Evolutionary conservation across 2,888 invertebrate species (phyloP).

Genomic region (Diaphora mendica): DNA sequence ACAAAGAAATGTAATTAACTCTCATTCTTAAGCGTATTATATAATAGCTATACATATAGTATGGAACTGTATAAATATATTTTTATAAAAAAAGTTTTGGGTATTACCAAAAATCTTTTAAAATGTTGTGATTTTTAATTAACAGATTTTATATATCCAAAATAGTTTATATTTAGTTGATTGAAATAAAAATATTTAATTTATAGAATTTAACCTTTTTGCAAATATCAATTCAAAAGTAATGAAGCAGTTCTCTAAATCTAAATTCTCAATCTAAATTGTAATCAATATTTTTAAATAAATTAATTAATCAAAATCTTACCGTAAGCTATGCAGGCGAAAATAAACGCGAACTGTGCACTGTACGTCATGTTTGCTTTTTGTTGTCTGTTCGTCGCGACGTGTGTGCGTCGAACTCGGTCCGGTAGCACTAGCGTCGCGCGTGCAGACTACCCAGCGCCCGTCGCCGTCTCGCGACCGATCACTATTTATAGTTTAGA

Average conservation of each 20-base stretch:
- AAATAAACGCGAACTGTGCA: slow-evolving; percentile 70
- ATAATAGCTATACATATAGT: background rate
- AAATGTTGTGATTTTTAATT: too few relatives aligned
- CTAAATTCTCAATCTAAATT: too few relatives aligned
- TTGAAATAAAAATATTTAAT: too few relatives aligned
- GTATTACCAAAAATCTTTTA: too few relatives aligned
- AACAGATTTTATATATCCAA: too few relatives aligned
- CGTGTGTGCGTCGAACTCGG: slow-evolving; percentile 75
- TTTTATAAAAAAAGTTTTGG: too few relatives aligned
- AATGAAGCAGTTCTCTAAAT: too few relatives aligned
- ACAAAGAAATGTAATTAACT: background rate
- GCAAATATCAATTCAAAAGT: background rate
- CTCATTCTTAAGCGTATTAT: background rate
- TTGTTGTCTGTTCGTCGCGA: slow-evolving; percentile 58
- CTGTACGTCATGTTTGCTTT: slow-evolving; percentile 68
- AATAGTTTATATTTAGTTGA: too few relatives aligned
- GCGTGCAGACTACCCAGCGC: slow-evolving; percentile 58
- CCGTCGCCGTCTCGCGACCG: slow-evolving; percentile 52
- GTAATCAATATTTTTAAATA: background rate
- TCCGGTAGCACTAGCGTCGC: slow-evolving; percentile 75
- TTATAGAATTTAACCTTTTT: background rate
- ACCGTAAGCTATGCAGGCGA: slow-evolving; percentile 77
- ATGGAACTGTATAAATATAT: too few relatives aligned
- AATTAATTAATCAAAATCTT: slow-evolving; percentile 51
- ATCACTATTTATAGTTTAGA: slow-evolving; percentile 65